A percentile compares a stretch with the other conserved stretches of the same genome.
phyloP scores from a whole-genome alignment of 2,888 invertebrate genomes.

The Heteropelma amictum region DNA sequence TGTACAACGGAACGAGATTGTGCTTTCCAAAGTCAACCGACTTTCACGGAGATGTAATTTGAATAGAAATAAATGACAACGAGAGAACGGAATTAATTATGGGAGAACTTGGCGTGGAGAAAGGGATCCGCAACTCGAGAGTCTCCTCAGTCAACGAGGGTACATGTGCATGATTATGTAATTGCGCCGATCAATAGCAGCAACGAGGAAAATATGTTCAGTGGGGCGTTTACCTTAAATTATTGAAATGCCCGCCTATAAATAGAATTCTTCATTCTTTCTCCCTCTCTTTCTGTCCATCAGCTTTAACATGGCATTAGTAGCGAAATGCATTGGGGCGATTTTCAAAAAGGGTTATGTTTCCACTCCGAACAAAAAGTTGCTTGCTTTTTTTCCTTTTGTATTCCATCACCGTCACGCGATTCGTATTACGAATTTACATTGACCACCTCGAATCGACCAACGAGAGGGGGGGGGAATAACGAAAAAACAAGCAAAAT shows the following conservation, averaged over 20 bases:
- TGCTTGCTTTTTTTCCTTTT: not conserved
- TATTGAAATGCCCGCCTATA: constrained; percentile 19
- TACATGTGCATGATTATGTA: not conserved
- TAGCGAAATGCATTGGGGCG: not conserved
- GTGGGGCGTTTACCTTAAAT: constrained; percentile 15
- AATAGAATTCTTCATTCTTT: constrained; percentile 5
- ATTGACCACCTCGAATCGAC: not conserved
- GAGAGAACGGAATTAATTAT: not conserved
- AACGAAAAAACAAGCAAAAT: not conserved
- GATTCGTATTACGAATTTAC: constrained; percentile 20
- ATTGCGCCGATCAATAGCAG: constrained; percentile 38
- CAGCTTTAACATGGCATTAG: not conserved
- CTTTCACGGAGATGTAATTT: not conserved
- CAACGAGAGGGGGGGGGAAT: not conserved
- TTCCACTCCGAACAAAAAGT: not conserved
- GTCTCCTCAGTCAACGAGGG: constrained; percentile 19
- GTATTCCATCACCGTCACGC: constrained; percentile 1
- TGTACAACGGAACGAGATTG: too few species aligned
- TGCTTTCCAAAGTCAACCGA: too few species aligned
- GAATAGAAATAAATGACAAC: not conserved
- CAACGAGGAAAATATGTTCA: constrained; percentile 18
- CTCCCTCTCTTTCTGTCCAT: not conserved
- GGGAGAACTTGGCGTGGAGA: not conserved
- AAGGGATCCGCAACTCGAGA: not conserved
- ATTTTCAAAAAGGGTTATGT: not conserved